Evolutionary conservation across 2,888 invertebrate genomes (phyloP), one percentile per base, ranked within the genome.

Genomic region (Trichopria drosophilae): DNA sequence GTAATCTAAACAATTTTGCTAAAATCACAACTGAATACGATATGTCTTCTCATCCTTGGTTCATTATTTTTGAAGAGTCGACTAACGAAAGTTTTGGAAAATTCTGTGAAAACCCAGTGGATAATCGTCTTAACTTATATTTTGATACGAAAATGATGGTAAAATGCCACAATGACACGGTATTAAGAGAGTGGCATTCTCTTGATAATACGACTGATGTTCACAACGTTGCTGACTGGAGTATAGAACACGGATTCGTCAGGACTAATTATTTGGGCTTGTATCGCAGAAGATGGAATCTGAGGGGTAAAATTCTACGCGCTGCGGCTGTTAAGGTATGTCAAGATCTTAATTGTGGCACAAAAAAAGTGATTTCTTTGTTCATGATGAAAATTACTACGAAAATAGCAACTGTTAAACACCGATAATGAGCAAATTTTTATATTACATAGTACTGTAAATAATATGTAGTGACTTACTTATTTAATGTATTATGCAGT

Each of bases 11-110:
- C 4, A 46, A 55, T 16, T 68, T 71, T 7, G 36, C 43, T 1
- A 43, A 36, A 3, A 49, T 50, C 5, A 64, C 64, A 3, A 44
- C 20, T 12, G 15, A 37, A 2, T 52, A 61, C 15, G 16, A 42
- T 7, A 54, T 65, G n/a, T 59, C 62, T 2, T 58, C 53, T 6
- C 59, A 65, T 24, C 37, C 61, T 3, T 72, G 71, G 71, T 35
- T 72, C 3, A 31, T 71, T 12, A 43, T 68, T 13, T 70, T 71
- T 22, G 46, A 35, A 22, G 31, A 19, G 1, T n/a, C n/a, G 4
- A 34, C 19, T 6, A 28, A 51, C n/a, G 2, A 34, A 5, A 26
- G 31, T 0, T n/a, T 45, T 10, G 5, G 44, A 9, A 9, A 43
- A 6, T 47, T 51, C 36, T 62, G 62, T 37, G 22, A 53, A 3